Base-by-base conservation (phyloP, 2,888 invertebrate species). In the Theodoxus fluviatilis region DNA sequence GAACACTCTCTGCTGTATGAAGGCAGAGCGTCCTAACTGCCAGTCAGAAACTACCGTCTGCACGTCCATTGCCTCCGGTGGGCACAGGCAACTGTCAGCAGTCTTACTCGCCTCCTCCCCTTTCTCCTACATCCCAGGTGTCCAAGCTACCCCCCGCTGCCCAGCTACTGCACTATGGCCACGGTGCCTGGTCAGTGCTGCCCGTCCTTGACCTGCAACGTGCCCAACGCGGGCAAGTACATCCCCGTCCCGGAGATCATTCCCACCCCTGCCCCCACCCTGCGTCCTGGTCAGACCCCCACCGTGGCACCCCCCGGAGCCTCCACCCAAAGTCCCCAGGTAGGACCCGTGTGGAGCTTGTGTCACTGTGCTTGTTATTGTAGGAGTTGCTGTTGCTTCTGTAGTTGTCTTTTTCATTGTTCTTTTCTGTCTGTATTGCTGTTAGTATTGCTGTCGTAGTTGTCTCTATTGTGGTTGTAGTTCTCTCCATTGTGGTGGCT, bases 141-240 rank as follows among this genome's bases (percentile, higher is more conserved):
- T 63, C 79, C 81, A 40, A 65, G 70, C 33, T 78, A 78, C 70
- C 80, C 80, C 63, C 74, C 75, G 7, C 75, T 81, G 22, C 81
- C 81, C 1, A 66, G 65, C 47, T 80, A 79, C 73, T 81, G 81
- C 73, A 72, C 71, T 22, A 75, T 74, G 72, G 75, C 73, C 52
- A 71, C 64, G 4, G 74, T 80, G 22, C 80, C 81, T 18, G 81
- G 81, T 18, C 76, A 80, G 74, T 81, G 81, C 73, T 81, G 81
- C 66, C 76, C 78, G 38, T 73, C 76, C 25, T 71, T 81, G 40
- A 74, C 69, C 65, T 81, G 81, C 69, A 77, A 79, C 68, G 77
- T 79, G 38, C 80, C 81, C 28, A 73, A 74, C 52, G 70, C 76
- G n/a, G 81, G 80, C 31, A 75, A 71, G 68, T 81, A 81, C 72